A percentile compares a stretch with the other conserved stretches of the same genome.
Evolutionary conservation across 2,113 vertebrate genomes (phyloP).

Genomic region (Peromyscus maniculatus): DNA sequence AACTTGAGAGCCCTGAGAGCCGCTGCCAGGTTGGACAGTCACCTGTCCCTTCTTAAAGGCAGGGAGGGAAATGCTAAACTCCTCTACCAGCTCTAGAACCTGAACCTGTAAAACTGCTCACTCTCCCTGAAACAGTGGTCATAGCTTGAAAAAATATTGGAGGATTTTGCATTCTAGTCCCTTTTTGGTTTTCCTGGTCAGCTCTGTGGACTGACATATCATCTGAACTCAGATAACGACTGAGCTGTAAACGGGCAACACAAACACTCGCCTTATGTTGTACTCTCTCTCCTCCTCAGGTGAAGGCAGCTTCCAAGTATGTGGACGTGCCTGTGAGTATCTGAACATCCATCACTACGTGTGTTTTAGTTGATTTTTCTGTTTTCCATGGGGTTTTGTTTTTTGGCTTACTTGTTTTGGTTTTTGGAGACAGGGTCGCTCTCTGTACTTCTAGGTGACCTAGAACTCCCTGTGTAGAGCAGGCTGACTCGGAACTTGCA

Average conservation of each 20-base stretch:
- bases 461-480: neutral
- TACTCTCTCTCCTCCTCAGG: constrained; percentile 90
- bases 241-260: constrained; percentile 52
- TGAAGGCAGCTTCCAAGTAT: constrained; percentile 99
- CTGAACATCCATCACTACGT: constrained; percentile 77
- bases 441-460: neutral
- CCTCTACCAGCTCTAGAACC: constrained; percentile 71
- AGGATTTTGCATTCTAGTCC: constrained; percentile 67
- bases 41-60: constrained; percentile 70
- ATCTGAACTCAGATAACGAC: constrained; percentile 56
- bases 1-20: neutral
- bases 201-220: constrained; percentile 52
- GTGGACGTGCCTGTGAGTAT: constrained; percentile 99
- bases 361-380: too few relatives aligned
- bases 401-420: neutral
- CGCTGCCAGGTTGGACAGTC: neutral
- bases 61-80: constrained; percentile 67
- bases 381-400: neutral
- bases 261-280: constrained; percentile 63
- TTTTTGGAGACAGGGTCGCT: neutral
- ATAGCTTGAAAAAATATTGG: constrained; percentile 61
- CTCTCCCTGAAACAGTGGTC: constrained; percentile 19
- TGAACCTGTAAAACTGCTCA: constrained; percentile 66
- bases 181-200: constrained; percentile 75
- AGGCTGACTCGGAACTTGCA: too few relatives aligned